These are phyloP conservation scores for Drosophila setifemur DNA, from an alignment of 1,140 invertebrate species.

Conservation along the genomic window DNA sequence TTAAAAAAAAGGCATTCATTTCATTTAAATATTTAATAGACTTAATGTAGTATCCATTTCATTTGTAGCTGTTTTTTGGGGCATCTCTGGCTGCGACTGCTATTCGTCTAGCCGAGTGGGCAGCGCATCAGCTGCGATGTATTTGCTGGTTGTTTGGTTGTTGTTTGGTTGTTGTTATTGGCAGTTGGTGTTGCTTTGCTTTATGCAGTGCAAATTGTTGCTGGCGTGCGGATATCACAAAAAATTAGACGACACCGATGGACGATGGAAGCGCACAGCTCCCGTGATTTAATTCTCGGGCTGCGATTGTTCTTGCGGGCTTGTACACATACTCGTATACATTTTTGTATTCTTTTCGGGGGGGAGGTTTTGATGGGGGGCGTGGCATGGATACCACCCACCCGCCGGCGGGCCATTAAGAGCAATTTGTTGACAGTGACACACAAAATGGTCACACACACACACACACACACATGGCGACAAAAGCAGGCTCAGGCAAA, in stretches of 20 bases:
- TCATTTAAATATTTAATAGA: not conserved
- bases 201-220: conserved; percentile 65
- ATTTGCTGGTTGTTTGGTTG: conserved; percentile 34
- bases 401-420: conserved; percentile 64
- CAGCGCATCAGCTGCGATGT: conserved; percentile 27
- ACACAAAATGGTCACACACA: conserved; percentile 75
- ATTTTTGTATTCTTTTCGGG: too few relatives aligned
- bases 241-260: conserved; percentile 69
- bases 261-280: conserved; percentile 20
- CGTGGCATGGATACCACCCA: conserved; percentile 45
- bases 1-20: too few relatives aligned
- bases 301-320: conserved; percentile 11
- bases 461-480: conserved; percentile 43
- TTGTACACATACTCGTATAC: too few relatives aligned
- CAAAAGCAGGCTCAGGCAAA: conserved; percentile 40
- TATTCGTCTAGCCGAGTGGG: conserved; percentile 55
- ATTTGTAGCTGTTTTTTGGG: not conserved
- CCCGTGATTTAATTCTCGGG: conserved; percentile 38
- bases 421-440: conserved; percentile 80
- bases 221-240: conserved; percentile 71
- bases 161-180: conserved; percentile 8
- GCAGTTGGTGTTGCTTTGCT: conserved; percentile 1
- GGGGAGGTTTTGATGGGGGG: not conserved
- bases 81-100: conserved; percentile 18
- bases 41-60: not conserved